Evolutionary conservation across 2,888 invertebrate genomes (phyloP), one percentile per base, ranked within the genome.

Genomic region (Alsophila aescularia): DNA sequence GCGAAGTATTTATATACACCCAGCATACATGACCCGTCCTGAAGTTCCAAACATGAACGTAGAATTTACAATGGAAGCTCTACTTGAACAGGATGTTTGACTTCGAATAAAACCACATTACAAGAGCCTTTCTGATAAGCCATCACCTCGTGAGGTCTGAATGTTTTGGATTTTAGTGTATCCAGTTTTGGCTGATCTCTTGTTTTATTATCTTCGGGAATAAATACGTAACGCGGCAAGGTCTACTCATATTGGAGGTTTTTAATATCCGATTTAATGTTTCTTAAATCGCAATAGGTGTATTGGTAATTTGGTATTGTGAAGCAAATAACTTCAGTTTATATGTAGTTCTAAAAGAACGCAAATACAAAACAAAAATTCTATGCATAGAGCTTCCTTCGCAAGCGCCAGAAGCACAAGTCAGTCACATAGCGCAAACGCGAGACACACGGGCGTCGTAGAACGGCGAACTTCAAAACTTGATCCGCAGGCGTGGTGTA

Each of bases 1-100:
- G 79, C 84, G 73, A 73, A 73, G 76, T 73, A 59, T 86, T 85
- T 82, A 83, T 85, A 85, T 85, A 66, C 55, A 62, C 40, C 61
- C 61, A 58, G 34, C 42, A 10, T 41, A 34, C 32, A 15, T 16
- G 55, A 58, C 29, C 58, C 18, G 16, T 50, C 40, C 18, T 16
- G 37, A 34, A 12, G 24, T n/a, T 12, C 9, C 13, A 9, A 13
- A 24, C 7, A 14, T 3, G 40, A 40, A 14, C 24, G 16, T 16
- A 15, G 16, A 6, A n/a, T 41, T 49, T 10, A 35, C 21, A 15
- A 10, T 24, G 13, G n/a, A 27, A 39, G 54, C n/a, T 47, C 57
- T 35, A 13, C 4, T 13, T 44, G 37, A 18, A 40, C 29, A 52
- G 54, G 57, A 4, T 12, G 44, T 32, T 27, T 42, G 36, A n/a